Evolutionary conservation across 2,113 vertebrate genomes (phyloP), one percentile per base, ranked within the genome.

Genomic region (Sialia sialis): DNA sequence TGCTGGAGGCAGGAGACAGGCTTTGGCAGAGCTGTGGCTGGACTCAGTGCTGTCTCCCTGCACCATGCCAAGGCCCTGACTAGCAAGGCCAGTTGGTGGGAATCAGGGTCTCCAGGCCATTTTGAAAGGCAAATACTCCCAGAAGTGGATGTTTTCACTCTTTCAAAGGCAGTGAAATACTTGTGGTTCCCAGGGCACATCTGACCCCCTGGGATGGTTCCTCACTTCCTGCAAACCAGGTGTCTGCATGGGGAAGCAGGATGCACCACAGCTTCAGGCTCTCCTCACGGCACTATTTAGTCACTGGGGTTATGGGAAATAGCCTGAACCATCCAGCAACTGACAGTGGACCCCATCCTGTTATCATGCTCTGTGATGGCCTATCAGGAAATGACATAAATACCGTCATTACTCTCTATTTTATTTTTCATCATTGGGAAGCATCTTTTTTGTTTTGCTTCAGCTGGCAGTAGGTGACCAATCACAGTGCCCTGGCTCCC

Each of bases 271-370:
- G 89, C 69, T 95, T 83, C 77, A 79, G 60, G 80, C 83, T 93
- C 92, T 62, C 55, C 82, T 87, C 76, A 59, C 0, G 5, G 84
- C 91, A 89, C 90, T 92, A 25, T 93, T 95, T 89, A 91, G 79
- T 94, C 93, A 94, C 72, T 91, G 80, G 90, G 89, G 96, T 96
- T 95, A 94, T 95, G 96, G 90, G 96, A 97, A 97, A 96, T 76
- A 82, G 96, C 78, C 87, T 86, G 60, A 92, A 83, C 87, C 88
- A 82, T 96, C 94, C 95, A 84, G 96, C 95, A 97, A 97, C 95
- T 95, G 95, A 97, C 95, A 96, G 84, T 55, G 81, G 95, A 96
- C 92, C 93, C 94, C 95, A 97, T 97, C 97, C 97, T 97, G 97
- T 97, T 97, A 97, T 97, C 97, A 96, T 74, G 95, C 84, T 91